Evolutionary conservation across 2,888 invertebrate species (phyloP).

Genomic region (Acleris laterana): DNA sequence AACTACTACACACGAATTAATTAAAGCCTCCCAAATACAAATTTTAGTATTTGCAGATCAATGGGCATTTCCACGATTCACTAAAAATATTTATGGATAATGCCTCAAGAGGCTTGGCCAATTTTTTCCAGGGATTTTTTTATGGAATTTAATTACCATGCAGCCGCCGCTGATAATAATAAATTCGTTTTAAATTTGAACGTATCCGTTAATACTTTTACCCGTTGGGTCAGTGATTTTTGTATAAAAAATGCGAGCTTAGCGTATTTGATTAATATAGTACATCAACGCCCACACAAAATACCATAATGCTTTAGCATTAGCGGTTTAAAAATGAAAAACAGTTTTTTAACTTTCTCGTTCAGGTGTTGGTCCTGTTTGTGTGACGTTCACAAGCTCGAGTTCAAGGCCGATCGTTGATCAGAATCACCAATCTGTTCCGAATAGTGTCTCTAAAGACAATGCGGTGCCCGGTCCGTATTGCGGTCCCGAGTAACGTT

Average conservation of each 20-base stretch:
- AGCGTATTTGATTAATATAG: not conserved
- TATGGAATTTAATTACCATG: constrained; percentile 26
- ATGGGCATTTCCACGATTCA: no score
- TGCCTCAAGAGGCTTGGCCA: no score
- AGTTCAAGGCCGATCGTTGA: constrained; percentile 36
- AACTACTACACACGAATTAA: no score
- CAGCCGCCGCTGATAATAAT: constrained; percentile 27
- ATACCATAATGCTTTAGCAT: not conserved
- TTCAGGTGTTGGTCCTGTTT: not conserved
- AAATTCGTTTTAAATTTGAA: constrained; percentile 22
- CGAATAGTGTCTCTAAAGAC: constrained; percentile 45
- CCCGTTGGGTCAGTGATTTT: constrained; percentile 12
- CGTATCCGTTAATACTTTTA: constrained; percentile 34
- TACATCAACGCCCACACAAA: not conserved
- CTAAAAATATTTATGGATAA: no score
- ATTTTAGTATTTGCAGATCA: no score
- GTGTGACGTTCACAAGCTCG: constrained; percentile 7
- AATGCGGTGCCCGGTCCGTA: constrained; percentile 48
- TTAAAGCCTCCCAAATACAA: no score
- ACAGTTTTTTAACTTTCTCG: not conserved
- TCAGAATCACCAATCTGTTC: constrained; percentile 27
- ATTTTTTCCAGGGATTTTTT: not conserved
- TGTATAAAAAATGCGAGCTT: not conserved
- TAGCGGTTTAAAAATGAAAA: not conserved
- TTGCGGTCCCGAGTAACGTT: constrained; percentile 66